Base-by-base conservation (phyloP, 2,113 vertebrate species). In the Pleuronectes platessa region DNA sequence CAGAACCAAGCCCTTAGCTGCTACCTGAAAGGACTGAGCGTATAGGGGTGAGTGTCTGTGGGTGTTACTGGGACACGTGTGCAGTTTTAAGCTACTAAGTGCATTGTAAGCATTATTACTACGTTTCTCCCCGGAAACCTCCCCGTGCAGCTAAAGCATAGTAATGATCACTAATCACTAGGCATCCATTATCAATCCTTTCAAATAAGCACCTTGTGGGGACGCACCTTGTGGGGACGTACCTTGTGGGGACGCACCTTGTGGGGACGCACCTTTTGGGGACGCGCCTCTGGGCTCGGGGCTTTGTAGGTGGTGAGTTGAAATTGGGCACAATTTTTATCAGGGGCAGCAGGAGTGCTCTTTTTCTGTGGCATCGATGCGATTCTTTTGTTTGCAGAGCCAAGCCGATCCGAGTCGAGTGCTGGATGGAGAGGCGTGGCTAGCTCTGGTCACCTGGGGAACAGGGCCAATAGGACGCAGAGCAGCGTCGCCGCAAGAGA, bases 391-490 rank as follows among this genome's bases (percentile, higher is more conserved):
- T 95, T 96, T 96, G 95, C 94, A 92, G 93, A 91, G 91, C 89
- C 66, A 71, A 85, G 93, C 94, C 72, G 88, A 88, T 83, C 86
- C 95, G 95, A 94, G 94, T 93, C 90, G 92, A 90, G 91, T 85
- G 78, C 58, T 73, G 93, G 94, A 83, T 81, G 77, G 68, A 81
- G 78, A 81, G 82, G 74, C 51, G 40, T 71, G 81, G 83, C 68
- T 91, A 86, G 90, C 95, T 91, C 86, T 89, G 92, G 97, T 99
- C 97, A 99, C 96, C 97, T 99, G 59, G 79, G 82, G 59, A 92
- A 69, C 45, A 94, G 78, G 0, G 58, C 78, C 53, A 93, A 40
- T 40, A 94, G 67, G 61, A 92, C 14, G 31, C 86, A 85, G 23
- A 93, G 68, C 84, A 93, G 86, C 3, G 71, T 91, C 13, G 87